Evolutionary conservation across 2,797 vertebrate genomes (phyloP), one percentile per base, ranked within the genome.

Genomic region (Lateolabrax maculatus): DNA sequence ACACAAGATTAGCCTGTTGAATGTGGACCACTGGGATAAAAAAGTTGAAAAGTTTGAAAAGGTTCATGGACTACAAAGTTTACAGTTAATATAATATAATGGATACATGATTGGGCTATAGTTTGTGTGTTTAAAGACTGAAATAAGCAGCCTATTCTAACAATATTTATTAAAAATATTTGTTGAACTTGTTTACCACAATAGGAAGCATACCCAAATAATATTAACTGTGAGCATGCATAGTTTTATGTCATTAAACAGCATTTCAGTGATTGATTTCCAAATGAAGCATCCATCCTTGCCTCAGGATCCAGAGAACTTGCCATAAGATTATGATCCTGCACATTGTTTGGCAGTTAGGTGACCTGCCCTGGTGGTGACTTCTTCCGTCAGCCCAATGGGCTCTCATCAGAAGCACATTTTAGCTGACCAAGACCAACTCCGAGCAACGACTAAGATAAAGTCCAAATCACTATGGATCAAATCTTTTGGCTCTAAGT

Each of bases 391-490:
- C 63, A 78, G 63, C 46, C 64, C 25, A 57, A 71, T 75, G 51
- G n/a, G 39, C 23, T 60, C 51, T 72, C 56, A 75, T 81, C 75
- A 77, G 69, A 72, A 44, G 55, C 46, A 63, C 60, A 60, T 80
- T 83, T 89, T 77, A 84, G 66, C 79, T 78, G 67, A 87, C 57
- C 70, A 81, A 81, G 71, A 69, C 52, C 39, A 65, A 73, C 49
- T 75, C 31, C 64, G 58, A 70, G 75, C 64, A 70, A 43, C 2
- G n/a, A 49, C 66, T 69, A 31, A 79, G 34, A 79, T 60, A 34
- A 75, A 46, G 48, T 66, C 61, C 48, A 53, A 27, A 73, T 46
- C 21, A 39, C 53, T 46, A 60, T 37, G 56, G 75, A 25, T 84
- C 64, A 80, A 66, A 73, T 68, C 27, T 49, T 46, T 46, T 64